Conservation (phyloP, 2,113 vertebrate genomes). For the Ctenodactylus gundi region DNA sequence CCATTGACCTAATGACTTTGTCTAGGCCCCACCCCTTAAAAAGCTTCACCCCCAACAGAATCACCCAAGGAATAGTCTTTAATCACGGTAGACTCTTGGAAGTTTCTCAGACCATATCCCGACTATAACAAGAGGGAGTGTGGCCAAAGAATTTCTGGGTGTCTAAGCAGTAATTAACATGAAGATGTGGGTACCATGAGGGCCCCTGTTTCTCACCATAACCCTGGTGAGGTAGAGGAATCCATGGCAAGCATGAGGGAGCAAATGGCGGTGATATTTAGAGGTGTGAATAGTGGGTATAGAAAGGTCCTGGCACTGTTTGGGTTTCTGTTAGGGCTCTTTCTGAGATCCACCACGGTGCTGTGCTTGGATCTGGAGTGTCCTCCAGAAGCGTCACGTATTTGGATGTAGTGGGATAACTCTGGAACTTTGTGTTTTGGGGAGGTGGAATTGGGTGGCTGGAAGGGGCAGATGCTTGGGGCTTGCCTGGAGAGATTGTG, state of each 20-base stretch:
- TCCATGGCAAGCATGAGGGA: neutral
- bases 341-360: constrained; percentile 4
- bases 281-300: neutral
- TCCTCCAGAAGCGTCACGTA: too few species aligned
- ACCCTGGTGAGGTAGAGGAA: neutral
- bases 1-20: neutral
- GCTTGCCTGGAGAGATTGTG: too few species aligned
- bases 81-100: neutral
- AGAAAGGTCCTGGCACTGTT: neutral
- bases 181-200: neutral
- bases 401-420: too few species aligned
- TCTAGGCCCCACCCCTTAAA: neutral
- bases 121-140: neutral
- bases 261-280: neutral
- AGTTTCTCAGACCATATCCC: neutral
- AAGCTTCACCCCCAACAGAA: too few species aligned
- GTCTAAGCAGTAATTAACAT: neutral
- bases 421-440: too few species aligned
- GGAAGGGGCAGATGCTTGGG: too few species aligned
- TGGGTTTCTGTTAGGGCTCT: constrained; percentile 9
- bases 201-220: neutral
- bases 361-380: too few species aligned
- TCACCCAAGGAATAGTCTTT: too few species aligned
- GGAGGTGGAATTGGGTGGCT: too few species aligned
- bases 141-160: neutral